Base-by-base conservation (phyloP, 2,113 vertebrate genomes). In the Prunella fulvescens region DNA sequence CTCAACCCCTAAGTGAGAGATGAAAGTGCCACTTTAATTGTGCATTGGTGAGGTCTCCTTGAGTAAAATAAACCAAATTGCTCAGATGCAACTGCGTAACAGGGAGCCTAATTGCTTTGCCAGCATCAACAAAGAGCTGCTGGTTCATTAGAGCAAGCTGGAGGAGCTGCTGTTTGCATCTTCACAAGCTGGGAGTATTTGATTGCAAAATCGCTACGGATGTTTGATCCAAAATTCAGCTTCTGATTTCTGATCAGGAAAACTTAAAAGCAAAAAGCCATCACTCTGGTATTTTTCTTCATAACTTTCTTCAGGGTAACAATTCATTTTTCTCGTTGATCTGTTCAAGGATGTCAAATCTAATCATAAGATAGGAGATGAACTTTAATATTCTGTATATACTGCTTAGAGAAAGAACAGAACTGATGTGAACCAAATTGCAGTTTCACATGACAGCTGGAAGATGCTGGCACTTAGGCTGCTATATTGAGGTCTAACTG, bases 21-120 rank as follows among this genome's bases (percentile, higher is more conserved):
- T 72, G 61, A 90, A 95, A 95, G 93, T 60, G 40, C n/a, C 23
- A 18, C 88, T 88, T 96, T 83, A 92, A 90, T 78, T 92, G 86
- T 64, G 77, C 26, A 81, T 72, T 71, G 70, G 71, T 62, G 70
- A 95, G 62, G 73, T 81, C 91, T 69, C 61, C 62, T 60, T 64
- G 73, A 88, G 62, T 70, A 88, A 94, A 96, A 92, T 20, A 77
- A 90, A 67, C 39, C 40, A 25, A 77, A 85, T 48, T 84, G 51
- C 76, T 93, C 7, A 53, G 65, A 92, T 39, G 60, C 45, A 89
- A 82, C 80, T 65, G 61, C 16, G 0, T 74, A 83, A 90, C 62
- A 84, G 61, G 44, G 54, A 94, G 71, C 76, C 64, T 93, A 92
- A 94, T 90, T 94, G 82, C 88, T 88, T 71, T 79, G 61, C 61